Conservation (phyloP, 2,113 vertebrate genomes). For the Cercocebus atys region DNA sequence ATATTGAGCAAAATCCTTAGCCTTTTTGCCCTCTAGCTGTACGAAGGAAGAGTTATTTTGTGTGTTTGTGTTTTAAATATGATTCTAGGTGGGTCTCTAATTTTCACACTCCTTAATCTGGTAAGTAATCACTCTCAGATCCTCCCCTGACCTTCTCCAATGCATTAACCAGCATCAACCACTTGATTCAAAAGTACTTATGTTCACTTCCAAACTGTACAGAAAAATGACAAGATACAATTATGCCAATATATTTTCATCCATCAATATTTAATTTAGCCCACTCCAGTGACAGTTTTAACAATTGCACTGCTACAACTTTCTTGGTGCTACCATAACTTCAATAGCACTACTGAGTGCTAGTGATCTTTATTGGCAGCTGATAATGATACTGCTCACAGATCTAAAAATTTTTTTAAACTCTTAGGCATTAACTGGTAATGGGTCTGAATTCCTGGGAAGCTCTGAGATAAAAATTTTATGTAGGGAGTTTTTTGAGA, state of each 20-base stretch:
- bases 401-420: background rate
- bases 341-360: background rate
- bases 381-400: background rate
- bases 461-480: background rate
- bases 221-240: background rate
- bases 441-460: background rate
- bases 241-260: background rate
- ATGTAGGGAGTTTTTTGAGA: background rate
- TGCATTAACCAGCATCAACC: background rate
- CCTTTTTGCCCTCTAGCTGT: background rate
- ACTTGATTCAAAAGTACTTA: background rate
- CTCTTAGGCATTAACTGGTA: background rate
- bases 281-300: background rate
- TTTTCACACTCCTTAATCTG: background rate
- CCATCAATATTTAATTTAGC: background rate
- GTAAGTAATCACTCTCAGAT: background rate
- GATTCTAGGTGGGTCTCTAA: background rate
- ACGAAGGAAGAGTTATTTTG: background rate
- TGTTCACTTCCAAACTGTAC: background rate
- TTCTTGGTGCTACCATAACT: background rate
- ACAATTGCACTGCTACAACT: background rate
- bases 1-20: background rate
- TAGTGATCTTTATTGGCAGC: background rate
- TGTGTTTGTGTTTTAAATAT: background rate
- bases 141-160: background rate